Evolutionary conservation across 1,140 invertebrate genomes (phyloP).

Genomic region (Eumeta japonica): DNA sequence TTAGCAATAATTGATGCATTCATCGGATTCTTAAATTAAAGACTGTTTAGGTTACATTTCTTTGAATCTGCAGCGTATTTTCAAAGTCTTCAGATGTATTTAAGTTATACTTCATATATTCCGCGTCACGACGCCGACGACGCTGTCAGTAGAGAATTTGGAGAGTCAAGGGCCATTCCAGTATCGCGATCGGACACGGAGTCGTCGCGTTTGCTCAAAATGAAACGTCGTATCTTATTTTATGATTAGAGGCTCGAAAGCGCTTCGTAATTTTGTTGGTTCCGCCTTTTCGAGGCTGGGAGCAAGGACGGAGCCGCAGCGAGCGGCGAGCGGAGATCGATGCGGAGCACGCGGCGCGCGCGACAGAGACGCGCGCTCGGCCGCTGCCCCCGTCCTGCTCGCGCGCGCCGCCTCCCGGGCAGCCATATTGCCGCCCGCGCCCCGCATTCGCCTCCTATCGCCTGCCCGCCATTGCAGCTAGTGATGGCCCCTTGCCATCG

Average conservation of each 20-base stretch:
- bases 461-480: constrained; percentile 56
- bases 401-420: constrained; percentile 53
- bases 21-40: too few relatives aligned
- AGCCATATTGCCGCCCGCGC: constrained; percentile 57
- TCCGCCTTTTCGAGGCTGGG: constrained; percentile 57
- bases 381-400: constrained; percentile 32
- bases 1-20: too few relatives aligned
- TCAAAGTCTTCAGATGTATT: too few relatives aligned
- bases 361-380: constrained; percentile 30
- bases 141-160: constrained; percentile 50
- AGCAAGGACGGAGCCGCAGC: constrained; percentile 32
- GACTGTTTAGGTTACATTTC: too few relatives aligned
- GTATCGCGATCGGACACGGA: constrained; percentile 53
- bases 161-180: constrained; percentile 54
- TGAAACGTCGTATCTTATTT: constrained; percentile 59
- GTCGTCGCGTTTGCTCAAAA: constrained; percentile 48
- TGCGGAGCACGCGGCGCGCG: constrained; percentile 48
- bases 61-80: too few relatives aligned
- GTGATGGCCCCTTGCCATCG: constrained; percentile 37
- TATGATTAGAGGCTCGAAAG: constrained; percentile 58
- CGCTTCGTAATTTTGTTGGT: constrained; percentile 58
- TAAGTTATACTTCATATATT: constrained; percentile 1
- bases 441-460: constrained; percentile 54
- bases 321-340: constrained; percentile 56
- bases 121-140: constrained; percentile 9